A percentile compares a stretch with the other conserved stretches of the same genome.
Conservation (phyloP, 1,140 invertebrate genomes). For the Dendrolimus punctatus region DNA sequence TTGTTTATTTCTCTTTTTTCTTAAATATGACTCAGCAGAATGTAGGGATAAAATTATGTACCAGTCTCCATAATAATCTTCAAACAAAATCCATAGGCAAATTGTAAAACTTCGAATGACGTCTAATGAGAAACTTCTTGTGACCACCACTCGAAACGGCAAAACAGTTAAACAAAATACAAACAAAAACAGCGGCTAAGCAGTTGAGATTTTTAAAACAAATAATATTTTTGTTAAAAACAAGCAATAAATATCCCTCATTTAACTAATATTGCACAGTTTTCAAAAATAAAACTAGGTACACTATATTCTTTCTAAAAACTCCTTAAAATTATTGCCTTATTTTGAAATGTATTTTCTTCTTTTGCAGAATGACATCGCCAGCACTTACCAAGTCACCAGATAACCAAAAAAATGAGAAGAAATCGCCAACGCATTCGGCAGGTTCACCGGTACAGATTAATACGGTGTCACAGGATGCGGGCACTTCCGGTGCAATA, state of each 20-base stretch:
- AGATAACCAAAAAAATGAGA: constrained; percentile 48
- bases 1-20: too few relatives aligned
- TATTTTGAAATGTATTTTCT: constrained; percentile 5
- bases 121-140: too few relatives aligned
- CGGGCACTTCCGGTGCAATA: constrained; percentile 11
- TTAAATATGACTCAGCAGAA: too few relatives aligned
- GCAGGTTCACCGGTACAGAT: constrained; percentile 22
- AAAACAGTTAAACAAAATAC: too few relatives aligned
- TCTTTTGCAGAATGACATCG: constrained; percentile 52
- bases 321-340: neutral
- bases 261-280: neutral
- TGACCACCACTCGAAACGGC: too few relatives aligned
- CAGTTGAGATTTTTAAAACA: too few relatives aligned
- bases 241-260: neutral
- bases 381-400: constrained; percentile 54
- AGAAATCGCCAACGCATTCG: constrained; percentile 46
- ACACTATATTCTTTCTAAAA: neutral
- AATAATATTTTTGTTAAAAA: too few relatives aligned
- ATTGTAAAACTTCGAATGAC: too few relatives aligned
- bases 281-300: neutral
- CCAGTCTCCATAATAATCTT: too few relatives aligned
- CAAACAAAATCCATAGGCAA: too few relatives aligned
- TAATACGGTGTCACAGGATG: constrained; percentile 10
- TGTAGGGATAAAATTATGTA: too few relatives aligned
- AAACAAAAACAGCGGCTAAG: too few relatives aligned